Evolutionary conservation across 2,888 invertebrate genomes (phyloP).

Genomic region (Philereme transversata): DNA sequence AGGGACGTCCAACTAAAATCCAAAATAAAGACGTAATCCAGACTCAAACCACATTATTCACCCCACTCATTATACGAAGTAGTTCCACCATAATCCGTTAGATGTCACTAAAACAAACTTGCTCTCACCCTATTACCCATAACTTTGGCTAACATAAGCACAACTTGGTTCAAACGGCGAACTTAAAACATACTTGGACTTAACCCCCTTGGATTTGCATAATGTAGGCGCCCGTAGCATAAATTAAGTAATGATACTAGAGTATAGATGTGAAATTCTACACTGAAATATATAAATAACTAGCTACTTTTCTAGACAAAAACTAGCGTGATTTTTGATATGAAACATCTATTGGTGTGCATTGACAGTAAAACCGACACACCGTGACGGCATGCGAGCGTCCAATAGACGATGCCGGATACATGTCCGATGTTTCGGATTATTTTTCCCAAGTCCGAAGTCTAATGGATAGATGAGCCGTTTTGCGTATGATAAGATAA

Average conservation of each 20-base stretch:
- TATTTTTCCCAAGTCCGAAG: no score
- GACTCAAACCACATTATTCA: slow-evolving; percentile 19
- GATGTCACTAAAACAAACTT: slow-evolving; percentile 37
- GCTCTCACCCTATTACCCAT: slow-evolving; percentile 22
- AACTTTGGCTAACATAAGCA: slow-evolving; percentile 34
- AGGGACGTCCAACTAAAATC: neutral
- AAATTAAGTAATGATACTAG: slow-evolving; percentile 10
- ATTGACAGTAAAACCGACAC: no score
- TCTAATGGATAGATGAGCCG: no score
- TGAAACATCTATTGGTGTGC: no score
- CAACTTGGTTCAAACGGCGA: slow-evolving; percentile 34
- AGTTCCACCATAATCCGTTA: slow-evolving; percentile 32
- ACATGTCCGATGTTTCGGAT: no score
- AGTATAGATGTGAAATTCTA: slow-evolving; percentile 14
- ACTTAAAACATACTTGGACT: slow-evolving; percentile 37
- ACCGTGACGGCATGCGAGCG: no score
- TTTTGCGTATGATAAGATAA: no score
- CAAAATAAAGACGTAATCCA: slow-evolving; percentile 14
- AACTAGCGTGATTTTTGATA: no score
- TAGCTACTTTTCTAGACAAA: no score
- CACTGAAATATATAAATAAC: no score
- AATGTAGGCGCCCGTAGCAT: slow-evolving; percentile 25
- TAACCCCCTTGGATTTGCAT: slow-evolving; percentile 32
- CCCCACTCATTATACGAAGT: slow-evolving; percentile 20
- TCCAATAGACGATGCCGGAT: no score